Evolutionary conservation across 2,888 invertebrate species (phyloP), one percentile per base, ranked within the genome.

Genomic region (Archaeoteleia sp.): DNA sequence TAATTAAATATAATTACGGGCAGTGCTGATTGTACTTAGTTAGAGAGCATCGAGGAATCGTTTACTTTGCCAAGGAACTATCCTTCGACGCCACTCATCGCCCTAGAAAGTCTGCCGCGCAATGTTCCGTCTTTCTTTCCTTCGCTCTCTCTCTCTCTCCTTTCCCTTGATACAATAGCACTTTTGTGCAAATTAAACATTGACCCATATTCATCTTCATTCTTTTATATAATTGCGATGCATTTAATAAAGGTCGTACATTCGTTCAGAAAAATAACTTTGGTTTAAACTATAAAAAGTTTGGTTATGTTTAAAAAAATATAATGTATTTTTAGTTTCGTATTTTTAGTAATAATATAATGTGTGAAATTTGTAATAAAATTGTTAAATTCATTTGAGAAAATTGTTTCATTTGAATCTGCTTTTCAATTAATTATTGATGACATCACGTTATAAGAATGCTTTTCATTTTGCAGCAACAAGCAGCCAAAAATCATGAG

Each of bases 401-500:
- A 9, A 9, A 29, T 9, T 29, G 3, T 5, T 15, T 17, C 6
- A 17, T 17, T 17, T 20, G 1, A 20, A 8, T 39, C 6, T 1
- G 1, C 10, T 39, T 32, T 35, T 12, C 6, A 35, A 35, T 12
- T 35, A 12, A 35, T 32, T n/a, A n/a, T n/a, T n/a, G n/a, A n/a
- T n/a, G n/a, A n/a, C n/a, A n/a, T n/a, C n/a, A n/a, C n/a, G n/a
- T n/a, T n/a, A n/a, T n/a, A n/a, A n/a, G n/a, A n/a, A n/a, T n/a
- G n/a, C n/a, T n/a, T 37, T 34, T 67, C 58, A 42, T 70, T 63
- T 78, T 78, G 10, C 88, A 95, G 95, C 89, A 90, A 80, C 91
- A 91, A 83, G 91, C 93, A 68, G 88, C 90, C 73, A 92, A 92
- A 86, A 90, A 92, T 86, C 87, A 88, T 57, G 91, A 91, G 83